phyloP scores from a whole-genome alignment of 1,140 invertebrate genomes.

The Liolophura sinensis region DNA sequence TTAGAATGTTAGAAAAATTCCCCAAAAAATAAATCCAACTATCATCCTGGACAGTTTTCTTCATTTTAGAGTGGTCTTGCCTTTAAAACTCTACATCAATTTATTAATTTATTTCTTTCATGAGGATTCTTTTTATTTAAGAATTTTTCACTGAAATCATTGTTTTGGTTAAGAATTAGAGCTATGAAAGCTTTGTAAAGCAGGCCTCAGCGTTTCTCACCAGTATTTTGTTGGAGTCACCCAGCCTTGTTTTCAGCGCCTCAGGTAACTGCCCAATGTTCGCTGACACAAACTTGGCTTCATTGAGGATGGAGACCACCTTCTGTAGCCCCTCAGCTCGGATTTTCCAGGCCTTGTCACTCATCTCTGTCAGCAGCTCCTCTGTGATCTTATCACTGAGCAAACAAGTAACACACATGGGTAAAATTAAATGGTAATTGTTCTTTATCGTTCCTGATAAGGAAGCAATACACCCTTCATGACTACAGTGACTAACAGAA shows the following conservation, averaged over 20 bases:
- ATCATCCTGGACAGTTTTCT: too few relatives aligned
- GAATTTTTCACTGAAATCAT: too few relatives aligned
- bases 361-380: constrained; percentile 76
- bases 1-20: too few relatives aligned
- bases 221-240: constrained; percentile 90
- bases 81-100: too few relatives aligned
- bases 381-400: constrained; percentile 80
- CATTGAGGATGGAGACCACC: constrained; percentile 69
- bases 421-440: neutral
- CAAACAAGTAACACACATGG: neutral
- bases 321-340: constrained; percentile 83
- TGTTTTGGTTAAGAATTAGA: too few relatives aligned
- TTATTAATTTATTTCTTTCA: too few relatives aligned
- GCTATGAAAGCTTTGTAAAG: too few relatives aligned
- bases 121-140: too few relatives aligned
- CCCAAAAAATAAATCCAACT: too few relatives aligned
- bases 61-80: too few relatives aligned
- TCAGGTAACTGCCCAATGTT: constrained; percentile 82
- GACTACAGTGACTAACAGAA: too few relatives aligned
- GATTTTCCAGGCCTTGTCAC: constrained; percentile 95
- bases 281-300: constrained; percentile 78
- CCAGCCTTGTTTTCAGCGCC: constrained; percentile 73
- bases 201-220: constrained; percentile 28
- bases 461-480: constrained; percentile 1
- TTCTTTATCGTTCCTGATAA: neutral